Percentiles rank a stretch among this genome's conserved stretches.
phyloP scores from a whole-genome alignment of 1,140 invertebrate genomes.

The Amphibalanus amphitrite region DNA sequence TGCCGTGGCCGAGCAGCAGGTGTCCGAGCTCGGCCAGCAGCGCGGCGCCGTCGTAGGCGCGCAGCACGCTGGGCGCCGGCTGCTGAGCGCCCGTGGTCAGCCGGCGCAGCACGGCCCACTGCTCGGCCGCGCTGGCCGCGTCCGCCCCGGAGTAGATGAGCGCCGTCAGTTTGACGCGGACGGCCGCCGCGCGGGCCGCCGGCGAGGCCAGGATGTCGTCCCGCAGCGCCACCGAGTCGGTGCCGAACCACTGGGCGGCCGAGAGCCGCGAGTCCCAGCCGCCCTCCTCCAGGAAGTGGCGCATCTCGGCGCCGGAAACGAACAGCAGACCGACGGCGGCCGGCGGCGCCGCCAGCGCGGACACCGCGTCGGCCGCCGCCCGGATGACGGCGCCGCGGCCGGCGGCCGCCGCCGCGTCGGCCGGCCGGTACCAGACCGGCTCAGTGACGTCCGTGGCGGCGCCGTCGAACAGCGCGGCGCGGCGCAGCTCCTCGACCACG shows the following conservation, averaged over 20 bases:
- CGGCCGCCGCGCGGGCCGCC: too few relatives aligned
- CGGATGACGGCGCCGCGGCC: background rate
- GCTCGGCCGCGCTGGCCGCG: background rate
- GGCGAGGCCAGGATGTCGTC: background rate
- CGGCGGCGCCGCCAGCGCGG: background rate
- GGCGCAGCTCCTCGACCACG: background rate
- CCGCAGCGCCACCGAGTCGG: background rate
- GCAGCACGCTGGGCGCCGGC: background rate
- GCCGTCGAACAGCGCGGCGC: background rate
- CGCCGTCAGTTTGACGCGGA: background rate
- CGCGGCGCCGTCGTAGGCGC: background rate
- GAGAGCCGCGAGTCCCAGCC: background rate
- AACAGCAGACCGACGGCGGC: background rate
- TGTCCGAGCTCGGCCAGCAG: background rate
- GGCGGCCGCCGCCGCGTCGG: too few relatives aligned
- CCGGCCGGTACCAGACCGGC: background rate
- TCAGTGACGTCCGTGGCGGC: background rate
- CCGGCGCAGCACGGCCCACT: background rate
- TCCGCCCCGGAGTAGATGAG: background rate
- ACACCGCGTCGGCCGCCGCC: background rate
- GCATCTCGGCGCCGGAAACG: background rate
- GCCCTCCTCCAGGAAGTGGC: background rate
- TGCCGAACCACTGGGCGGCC: background rate
- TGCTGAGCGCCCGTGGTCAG: background rate
- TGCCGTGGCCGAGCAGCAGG: background rate